phyloP scores from a whole-genome alignment of 92 coral and sea anemone genomes.

The Actinernus sp. region DNA sequence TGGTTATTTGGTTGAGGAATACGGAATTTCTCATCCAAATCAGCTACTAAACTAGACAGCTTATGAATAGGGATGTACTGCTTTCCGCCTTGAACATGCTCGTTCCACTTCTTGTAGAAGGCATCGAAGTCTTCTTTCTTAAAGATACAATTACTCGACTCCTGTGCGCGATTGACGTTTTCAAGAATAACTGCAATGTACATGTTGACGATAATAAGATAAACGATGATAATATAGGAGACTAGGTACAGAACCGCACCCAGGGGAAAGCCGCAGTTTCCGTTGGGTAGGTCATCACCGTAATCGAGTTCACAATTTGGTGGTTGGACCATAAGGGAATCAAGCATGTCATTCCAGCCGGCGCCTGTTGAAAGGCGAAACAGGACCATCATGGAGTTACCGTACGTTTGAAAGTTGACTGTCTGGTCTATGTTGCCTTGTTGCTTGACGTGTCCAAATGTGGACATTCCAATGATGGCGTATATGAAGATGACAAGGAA shows the following conservation, averaged over 20 bases:
- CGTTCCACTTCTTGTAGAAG: slow-evolving; percentile 80
- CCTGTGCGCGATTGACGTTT: slow-evolving; percentile 80
- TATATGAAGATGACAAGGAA: slow-evolving; percentile 92
- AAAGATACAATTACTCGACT: slow-evolving; percentile 62
- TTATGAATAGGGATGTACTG: slow-evolving; percentile 73
- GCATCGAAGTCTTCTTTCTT: slow-evolving; percentile 78
- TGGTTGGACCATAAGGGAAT: slow-evolving; percentile 89
- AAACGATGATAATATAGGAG: slow-evolving; percentile 76
- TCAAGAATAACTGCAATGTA: slow-evolving; percentile 88
- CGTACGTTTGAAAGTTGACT: slow-evolving; percentile 93
- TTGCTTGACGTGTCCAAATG: slow-evolving; percentile 85
- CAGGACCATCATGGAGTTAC: slow-evolving; percentile 87
- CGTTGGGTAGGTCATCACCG: slow-evolving; percentile 76
- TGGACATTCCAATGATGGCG: slow-evolving; percentile 95
- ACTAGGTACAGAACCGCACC: slow-evolving; percentile 80
- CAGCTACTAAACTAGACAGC: slow-evolving; percentile 76
- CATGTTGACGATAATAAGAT: slow-evolving; percentile 83
- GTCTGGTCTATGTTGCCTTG: slow-evolving; percentile 89
- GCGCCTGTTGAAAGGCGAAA: slow-evolving; percentile 95
- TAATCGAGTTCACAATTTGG: slow-evolving; percentile 88
- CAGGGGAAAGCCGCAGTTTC: slow-evolving; percentile 80
- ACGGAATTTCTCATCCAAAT: slow-evolving; percentile 73
- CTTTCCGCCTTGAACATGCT: slow-evolving; percentile 74
- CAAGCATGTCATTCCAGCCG: slow-evolving; percentile 96
- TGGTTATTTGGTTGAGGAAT: slow-evolving; percentile 69